phyloP scores from a whole-genome alignment of 2,113 vertebrate genomes.

The Apodemus speciosus region DNA sequence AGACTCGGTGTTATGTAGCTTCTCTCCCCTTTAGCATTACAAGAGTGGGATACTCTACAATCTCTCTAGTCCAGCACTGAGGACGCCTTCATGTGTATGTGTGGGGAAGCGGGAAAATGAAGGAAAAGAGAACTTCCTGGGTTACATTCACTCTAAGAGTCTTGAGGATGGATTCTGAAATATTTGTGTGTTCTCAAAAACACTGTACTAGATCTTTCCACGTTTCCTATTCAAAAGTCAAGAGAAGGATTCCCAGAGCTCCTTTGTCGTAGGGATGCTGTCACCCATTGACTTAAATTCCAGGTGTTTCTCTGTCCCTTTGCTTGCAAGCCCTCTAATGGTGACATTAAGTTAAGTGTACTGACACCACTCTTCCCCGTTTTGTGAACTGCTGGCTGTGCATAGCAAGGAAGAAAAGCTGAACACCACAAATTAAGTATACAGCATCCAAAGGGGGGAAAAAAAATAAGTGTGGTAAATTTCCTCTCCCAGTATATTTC shows the following conservation, averaged over 20 bases:
- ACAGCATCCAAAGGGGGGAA: not conserved
- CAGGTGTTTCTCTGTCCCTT: not conserved
- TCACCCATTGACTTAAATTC: not conserved
- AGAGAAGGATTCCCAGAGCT: not conserved
- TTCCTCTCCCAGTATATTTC: not conserved
- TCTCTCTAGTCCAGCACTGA: not conserved
- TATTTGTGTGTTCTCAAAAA: not conserved
- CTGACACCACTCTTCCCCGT: not conserved
- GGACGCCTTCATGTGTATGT: not conserved
- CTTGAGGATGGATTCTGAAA: not conserved
- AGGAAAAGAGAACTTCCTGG: not conserved
- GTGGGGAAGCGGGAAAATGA: not conserved
- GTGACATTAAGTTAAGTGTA: not conserved
- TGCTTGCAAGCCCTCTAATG: not conserved
- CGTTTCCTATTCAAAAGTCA: not conserved
- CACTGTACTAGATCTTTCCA: not conserved
- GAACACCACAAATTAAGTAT: not conserved
- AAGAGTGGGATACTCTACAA: not conserved
- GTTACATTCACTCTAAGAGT: not conserved
- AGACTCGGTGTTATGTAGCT: not conserved
- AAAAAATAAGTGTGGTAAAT: not conserved
- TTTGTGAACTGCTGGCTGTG: not conserved
- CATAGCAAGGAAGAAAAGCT: not conserved
- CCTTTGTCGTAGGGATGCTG: not conserved
- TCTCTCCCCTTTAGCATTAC: not conserved